A percentile compares a stretch with the other conserved stretches of the same genome.
Evolutionary conservation across 2,113 vertebrate genomes (phyloP).

Genomic region (Bathybates hornii): DNA sequence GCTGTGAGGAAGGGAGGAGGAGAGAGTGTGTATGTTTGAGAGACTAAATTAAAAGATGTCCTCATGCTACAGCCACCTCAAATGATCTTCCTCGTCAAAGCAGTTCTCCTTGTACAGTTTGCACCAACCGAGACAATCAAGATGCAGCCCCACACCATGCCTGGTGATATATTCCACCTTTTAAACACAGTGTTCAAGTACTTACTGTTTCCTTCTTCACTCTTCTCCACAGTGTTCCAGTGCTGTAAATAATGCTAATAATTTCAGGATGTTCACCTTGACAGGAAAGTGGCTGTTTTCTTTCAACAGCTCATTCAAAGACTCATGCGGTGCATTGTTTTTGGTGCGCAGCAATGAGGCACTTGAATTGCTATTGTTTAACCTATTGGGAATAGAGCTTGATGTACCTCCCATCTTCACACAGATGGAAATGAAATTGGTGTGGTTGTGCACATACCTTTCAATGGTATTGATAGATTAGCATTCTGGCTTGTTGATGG

Average conservation of each 20-base stretch:
- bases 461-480: conserved; percentile 47
- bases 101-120: conserved; percentile 10
- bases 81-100: neutral
- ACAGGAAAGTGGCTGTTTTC: conserved; percentile 57
- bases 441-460: conserved; percentile 19
- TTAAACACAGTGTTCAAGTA: conserved; percentile 52
- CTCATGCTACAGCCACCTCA: neutral
- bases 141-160: neutral
- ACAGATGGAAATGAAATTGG: conserved; percentile 44
- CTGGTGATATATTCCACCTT: conserved; percentile 47
- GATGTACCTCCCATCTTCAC: conserved; percentile 42
- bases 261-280: conserved; percentile 61
- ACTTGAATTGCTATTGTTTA: conserved; percentile 62
- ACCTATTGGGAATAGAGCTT: conserved; percentile 60
- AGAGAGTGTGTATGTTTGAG: neutral
- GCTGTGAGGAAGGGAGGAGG: neutral
- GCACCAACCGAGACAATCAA: conserved; percentile 26
- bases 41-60: conserved; percentile 5
- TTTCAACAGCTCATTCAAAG: conserved; percentile 59
- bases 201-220: conserved; percentile 29
- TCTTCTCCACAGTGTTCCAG: conserved; percentile 10
- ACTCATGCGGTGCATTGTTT: conserved; percentile 31
- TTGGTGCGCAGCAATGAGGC: conserved; percentile 52
- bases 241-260: conserved; percentile 67
- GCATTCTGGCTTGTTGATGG: conserved; percentile 36